Percentiles rank a stretch among this genome's conserved stretches.
Conservation (phyloP, 2,113 vertebrate genomes). For the Esox niger region DNA sequence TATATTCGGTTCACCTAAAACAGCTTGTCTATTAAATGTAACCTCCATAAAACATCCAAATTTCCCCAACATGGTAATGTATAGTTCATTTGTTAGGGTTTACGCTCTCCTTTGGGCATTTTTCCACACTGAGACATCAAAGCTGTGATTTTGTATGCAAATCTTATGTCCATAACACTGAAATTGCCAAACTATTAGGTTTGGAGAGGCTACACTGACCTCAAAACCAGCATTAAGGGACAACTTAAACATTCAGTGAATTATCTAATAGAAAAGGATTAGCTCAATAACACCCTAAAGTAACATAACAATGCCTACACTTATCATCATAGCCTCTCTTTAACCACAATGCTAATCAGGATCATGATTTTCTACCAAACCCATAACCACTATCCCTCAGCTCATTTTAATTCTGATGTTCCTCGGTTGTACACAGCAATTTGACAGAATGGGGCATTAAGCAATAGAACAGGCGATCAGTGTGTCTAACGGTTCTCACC, state of each 20-base stretch:
- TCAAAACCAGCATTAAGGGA: background rate
- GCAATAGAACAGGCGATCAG: background rate
- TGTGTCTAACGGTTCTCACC: no score
- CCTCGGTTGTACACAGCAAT: background rate
- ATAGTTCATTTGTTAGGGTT: no score
- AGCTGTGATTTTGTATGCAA: no score
- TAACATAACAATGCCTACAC: background rate
- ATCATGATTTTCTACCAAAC: background rate
- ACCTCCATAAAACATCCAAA: no score
- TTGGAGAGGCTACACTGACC: no score
- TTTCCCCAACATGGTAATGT: no score
- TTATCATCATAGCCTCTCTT: background rate
- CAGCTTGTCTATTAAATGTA: no score
- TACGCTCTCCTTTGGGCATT: no score
- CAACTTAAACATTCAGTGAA: background rate
- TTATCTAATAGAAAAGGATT: background rate
- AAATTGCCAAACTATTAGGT: no score
- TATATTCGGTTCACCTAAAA: no score
- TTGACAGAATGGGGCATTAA: constrained; percentile 1
- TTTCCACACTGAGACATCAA: no score
- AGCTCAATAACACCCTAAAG: background rate
- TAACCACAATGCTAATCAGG: constrained; percentile 3
- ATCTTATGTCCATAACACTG: no score
- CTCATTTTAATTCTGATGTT: background rate
- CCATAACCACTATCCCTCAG: background rate